Base-by-base conservation (phyloP, 2,888 invertebrate species). In the Pandemis heparana region DNA sequence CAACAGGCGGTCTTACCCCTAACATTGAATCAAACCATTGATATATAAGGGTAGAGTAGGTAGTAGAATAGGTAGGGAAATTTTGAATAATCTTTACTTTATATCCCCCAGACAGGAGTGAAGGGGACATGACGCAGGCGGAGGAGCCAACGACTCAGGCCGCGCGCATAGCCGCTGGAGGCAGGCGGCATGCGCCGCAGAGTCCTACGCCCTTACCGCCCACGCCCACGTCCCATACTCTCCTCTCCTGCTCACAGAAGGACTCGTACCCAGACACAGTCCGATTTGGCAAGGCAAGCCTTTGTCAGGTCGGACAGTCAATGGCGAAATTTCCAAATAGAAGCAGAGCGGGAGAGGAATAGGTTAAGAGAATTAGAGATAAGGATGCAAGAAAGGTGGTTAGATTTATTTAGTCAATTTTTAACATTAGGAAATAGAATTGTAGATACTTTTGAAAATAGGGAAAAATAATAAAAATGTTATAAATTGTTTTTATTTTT, bases 281-380 rank as follows among this genome's bases (percentile, higher is more conserved):
- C 64, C 32, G 64, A 64, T 32, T 14, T 64, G 48, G 64, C 64
- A 48, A 64, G 64, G 64, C 48, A 64, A 64, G 64, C 64, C 51
- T 65, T 65, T 51, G 51, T 65, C 64, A 65, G 64, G 38, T 51
- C 64, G 16, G 64, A 65, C 51, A 38, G 48, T 48, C 14, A 48
- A 48, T 48, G 48, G 48, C n/a, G 48, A n/a, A 14, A 14, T n/a
- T 48, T 48, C n/a, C 48, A 48, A n/a, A 14, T 14, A 12, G 48
- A 48, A 48, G n/a, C 5, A 5, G 48, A 48, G n/a, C 14, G 48
- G 7, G 48, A 48, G 48, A 48, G 48, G 7, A 48, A n/a, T n/a
- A 14, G 48, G 48, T n/a, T 48, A n/a, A 48, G 48, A 7, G 48
- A 48, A 7, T 14, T 5, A 12, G 48, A 48, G 14, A 14, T 48